Percentiles rank a stretch among this genome's conserved stretches.
Evolutionary conservation across 2,113 vertebrate genomes (phyloP).

Genomic region (Rhizomys pruinosus): DNA sequence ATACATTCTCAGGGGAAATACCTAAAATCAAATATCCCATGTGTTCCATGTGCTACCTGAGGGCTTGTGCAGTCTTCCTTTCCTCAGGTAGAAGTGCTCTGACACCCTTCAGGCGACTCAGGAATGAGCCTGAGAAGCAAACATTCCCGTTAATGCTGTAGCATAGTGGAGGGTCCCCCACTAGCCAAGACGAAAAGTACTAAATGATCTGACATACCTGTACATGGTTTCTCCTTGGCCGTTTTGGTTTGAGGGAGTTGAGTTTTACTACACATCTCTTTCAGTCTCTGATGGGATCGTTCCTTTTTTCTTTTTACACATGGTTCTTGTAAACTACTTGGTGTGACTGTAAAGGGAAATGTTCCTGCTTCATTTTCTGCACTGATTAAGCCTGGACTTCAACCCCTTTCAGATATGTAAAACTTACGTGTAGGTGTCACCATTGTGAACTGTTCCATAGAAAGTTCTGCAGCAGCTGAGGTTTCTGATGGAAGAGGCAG

Average conservation of each 20-base stretch:
- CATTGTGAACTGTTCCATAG: neutral
- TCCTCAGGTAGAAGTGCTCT: conserved; percentile 82
- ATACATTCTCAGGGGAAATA: no score
- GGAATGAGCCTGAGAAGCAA: conserved; percentile 49
- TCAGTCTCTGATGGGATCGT: conserved; percentile 86
- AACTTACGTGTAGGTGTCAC: conserved; percentile 6
- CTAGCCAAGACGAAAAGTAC: no score
- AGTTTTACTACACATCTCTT: conserved; percentile 85
- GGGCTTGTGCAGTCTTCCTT: conserved; percentile 76
- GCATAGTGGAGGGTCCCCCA: no score
- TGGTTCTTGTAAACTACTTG: conserved; percentile 82
- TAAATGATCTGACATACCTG: conserved; percentile 18
- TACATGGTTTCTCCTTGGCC: neutral
- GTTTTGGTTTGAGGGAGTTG: neutral
- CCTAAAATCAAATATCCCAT: no score
- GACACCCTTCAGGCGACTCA: conserved; percentile 78
- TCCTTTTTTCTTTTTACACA: conserved; percentile 86
- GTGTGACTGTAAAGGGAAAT: conserved; percentile 29
- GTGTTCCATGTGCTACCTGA: conserved; percentile 85
- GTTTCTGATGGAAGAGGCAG: no score
- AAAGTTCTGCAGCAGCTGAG: neutral
- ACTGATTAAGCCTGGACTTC: no score
- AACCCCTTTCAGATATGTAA: no score
- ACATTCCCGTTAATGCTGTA: no score
- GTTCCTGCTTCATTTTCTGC: neutral